A percentile compares a stretch with the other conserved stretches of the same genome.
These are phyloP conservation scores for Selenia dentaria DNA, from an alignment of 2,888 invertebrate genomes.

Conservation along the genomic window DNA sequence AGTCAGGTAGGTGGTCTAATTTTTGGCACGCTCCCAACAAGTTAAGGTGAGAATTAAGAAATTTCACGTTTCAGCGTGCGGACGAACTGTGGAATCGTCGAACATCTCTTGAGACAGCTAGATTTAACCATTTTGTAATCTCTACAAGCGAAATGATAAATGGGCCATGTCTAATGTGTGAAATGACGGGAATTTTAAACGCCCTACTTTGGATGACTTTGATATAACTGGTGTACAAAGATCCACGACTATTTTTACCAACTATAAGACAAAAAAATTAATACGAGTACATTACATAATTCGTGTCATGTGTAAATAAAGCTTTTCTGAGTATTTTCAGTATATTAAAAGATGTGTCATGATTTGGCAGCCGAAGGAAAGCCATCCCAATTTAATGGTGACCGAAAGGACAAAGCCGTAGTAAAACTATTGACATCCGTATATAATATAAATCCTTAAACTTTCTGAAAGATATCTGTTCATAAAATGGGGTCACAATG, in stretches of 20 bases:
- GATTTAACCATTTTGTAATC: slow-evolving; percentile 34
- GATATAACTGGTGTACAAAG: slow-evolving; percentile 21
- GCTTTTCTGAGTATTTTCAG: slow-evolving; percentile 4
- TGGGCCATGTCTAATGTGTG: slow-evolving; percentile 28
- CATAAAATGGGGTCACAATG: too few species aligned
- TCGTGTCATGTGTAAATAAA: too few species aligned
- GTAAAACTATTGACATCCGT: slow-evolving; percentile 35
- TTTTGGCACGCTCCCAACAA: slow-evolving; percentile 56
- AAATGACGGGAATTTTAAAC: slow-evolving; percentile 28
- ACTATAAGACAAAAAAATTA: too few species aligned
- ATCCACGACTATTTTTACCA: not conserved
- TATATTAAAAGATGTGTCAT: slow-evolving; percentile 35
- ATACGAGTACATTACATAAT: too few species aligned
- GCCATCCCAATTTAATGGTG: slow-evolving; percentile 34
- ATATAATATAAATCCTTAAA: slow-evolving; percentile 11
- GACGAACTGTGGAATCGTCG: slow-evolving; percentile 32
- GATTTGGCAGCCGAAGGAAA: slow-evolving; percentile 36
- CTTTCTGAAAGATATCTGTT: not conserved
- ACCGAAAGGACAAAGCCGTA: slow-evolving; percentile 32
- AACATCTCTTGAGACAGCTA: slow-evolving; percentile 36
- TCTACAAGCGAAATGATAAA: slow-evolving; percentile 34
- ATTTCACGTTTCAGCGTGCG: slow-evolving; percentile 30
- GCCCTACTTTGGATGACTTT: slow-evolving; percentile 24
- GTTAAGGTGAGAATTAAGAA: slow-evolving; percentile 54
- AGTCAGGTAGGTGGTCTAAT: slow-evolving; percentile 48